Conservation (phyloP, 2,888 invertebrate genomes). For the Plusia festucae region DNA sequence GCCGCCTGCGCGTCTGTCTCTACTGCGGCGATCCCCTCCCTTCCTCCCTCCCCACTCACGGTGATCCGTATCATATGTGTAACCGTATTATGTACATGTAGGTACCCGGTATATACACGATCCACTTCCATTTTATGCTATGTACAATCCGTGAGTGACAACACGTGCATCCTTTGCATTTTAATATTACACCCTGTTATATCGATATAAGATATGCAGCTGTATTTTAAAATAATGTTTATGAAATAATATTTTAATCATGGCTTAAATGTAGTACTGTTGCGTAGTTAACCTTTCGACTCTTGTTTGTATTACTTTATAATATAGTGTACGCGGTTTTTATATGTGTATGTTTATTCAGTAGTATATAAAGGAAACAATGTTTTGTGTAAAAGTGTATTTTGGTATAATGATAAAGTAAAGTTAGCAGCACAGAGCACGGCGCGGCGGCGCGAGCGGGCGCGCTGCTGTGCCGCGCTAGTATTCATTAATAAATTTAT, state of each 20-base stretch:
- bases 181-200: slow-evolving; percentile 82
- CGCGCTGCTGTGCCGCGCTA: slow-evolving; percentile 60
- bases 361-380: slow-evolving; percentile 84
- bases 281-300: slow-evolving; percentile 88
- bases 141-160: slow-evolving; percentile 66
- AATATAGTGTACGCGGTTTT: slow-evolving; percentile 88
- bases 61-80: slow-evolving; percentile 9
- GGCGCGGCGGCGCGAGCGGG: slow-evolving; percentile 59
- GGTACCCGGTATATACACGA: slow-evolving; percentile 14
- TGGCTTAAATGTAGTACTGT: slow-evolving; percentile 88
- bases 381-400: slow-evolving; percentile 88
- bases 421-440: slow-evolving; percentile 65
- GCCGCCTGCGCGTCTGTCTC: slow-evolving; percentile 59
- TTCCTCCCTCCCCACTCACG: slow-evolving; percentile 42
- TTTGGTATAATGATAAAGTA: slow-evolving; percentile 82
- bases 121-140: slow-evolving; percentile 18
- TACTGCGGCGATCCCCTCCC: slow-evolving; percentile 37
- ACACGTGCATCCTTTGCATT: slow-evolving; percentile 74
- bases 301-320: slow-evolving; percentile 89
- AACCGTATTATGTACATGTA: slow-evolving; percentile 22
- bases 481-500: slow-evolving; percentile 83
- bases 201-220: slow-evolving; percentile 81
- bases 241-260: slow-evolving; percentile 86
- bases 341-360: slow-evolving; percentile 89
- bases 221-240: slow-evolving; percentile 86